These are phyloP conservation scores for Caenorhabditis macrosperma DNA, from an alignment of 2,888 invertebrate genomes.

Conservation along the genomic window DNA sequence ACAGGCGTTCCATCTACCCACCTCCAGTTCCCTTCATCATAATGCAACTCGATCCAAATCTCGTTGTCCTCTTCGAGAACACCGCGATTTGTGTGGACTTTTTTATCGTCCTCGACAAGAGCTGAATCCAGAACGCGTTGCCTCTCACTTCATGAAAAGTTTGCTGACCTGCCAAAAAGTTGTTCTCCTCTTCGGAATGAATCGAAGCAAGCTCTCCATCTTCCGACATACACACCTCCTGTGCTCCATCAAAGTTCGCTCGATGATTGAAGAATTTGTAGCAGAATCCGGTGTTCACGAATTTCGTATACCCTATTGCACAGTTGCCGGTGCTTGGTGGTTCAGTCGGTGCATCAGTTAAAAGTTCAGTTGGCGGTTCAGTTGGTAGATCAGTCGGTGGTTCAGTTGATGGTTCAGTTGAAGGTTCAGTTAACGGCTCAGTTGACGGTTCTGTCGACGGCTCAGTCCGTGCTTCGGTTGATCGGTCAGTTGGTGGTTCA, in stretches of 20 bases:
- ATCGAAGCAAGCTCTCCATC: neutral
- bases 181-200: neutral
- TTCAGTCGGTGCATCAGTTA: too few relatives aligned
- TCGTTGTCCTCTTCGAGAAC: neutral
- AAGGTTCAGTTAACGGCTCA: too few relatives aligned
- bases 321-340: too few relatives aligned
- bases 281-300: neutral
- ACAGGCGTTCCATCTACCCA: neutral
- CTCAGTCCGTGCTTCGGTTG: too few relatives aligned
- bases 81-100: neutral
- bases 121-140: neutral
- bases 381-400: too few relatives aligned
- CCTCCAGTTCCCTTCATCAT: neutral
- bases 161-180: too few relatives aligned
- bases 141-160: too few relatives aligned
- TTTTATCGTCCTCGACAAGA: neutral
- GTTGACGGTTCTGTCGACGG: too few relatives aligned
- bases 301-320: too few relatives aligned
- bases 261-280: neutral
- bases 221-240: neutral
- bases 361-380: too few relatives aligned
- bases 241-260: neutral
- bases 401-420: too few relatives aligned
- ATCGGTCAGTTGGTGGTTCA: too few relatives aligned
- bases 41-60: neutral